These are phyloP conservation scores for Vanacampus margaritifer DNA, from an alignment of 2,113 vertebrate genomes.

Conservation along the genomic window DNA sequence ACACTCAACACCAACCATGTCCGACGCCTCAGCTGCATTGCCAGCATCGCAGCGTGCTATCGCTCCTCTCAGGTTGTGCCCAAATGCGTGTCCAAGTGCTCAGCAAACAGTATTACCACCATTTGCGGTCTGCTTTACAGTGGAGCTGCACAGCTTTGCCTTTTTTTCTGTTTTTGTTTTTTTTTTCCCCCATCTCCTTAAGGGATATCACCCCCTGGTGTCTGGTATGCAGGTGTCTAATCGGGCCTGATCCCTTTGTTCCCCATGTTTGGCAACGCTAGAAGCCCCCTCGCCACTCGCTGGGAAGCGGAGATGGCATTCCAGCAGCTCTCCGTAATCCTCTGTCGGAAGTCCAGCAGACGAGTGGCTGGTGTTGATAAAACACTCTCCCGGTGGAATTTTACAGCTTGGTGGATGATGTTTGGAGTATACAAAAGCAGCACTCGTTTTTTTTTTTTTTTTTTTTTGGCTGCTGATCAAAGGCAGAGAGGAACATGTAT, in stretches of 20 bases:
- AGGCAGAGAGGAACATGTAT: conserved; percentile 1
- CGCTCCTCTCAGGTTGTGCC: conserved; percentile 61
- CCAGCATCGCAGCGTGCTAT: conserved; percentile 26
- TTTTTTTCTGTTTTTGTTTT: not conserved
- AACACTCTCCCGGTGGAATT: conserved; percentile 61
- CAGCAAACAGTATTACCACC: conserved; percentile 40
- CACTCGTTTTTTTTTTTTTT: conserved; percentile 7
- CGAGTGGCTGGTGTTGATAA: conserved; percentile 65
- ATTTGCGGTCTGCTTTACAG: conserved; percentile 22
- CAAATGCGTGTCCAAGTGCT: conserved; percentile 60
- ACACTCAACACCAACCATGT: not conserved
- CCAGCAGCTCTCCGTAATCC: conserved; percentile 66
- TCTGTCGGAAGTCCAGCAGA: conserved; percentile 68
- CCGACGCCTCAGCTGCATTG: not conserved
- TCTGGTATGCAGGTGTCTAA: conserved; percentile 69
- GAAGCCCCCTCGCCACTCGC: conserved; percentile 48
- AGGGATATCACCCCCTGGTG: conserved; percentile 69
- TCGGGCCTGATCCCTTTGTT: conserved; percentile 69
- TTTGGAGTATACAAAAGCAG: conserved; percentile 20
- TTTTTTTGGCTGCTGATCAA: not conserved
- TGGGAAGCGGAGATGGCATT: conserved; percentile 68
- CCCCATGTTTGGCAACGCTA: conserved; percentile 64
- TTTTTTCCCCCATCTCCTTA: conserved; percentile 14
- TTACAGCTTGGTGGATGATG: conserved; percentile 55
- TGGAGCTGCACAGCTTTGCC: conserved; percentile 8